Evolutionary conservation across 1,140 invertebrate species (phyloP).

Genomic region (Drosophila triauraria): DNA sequence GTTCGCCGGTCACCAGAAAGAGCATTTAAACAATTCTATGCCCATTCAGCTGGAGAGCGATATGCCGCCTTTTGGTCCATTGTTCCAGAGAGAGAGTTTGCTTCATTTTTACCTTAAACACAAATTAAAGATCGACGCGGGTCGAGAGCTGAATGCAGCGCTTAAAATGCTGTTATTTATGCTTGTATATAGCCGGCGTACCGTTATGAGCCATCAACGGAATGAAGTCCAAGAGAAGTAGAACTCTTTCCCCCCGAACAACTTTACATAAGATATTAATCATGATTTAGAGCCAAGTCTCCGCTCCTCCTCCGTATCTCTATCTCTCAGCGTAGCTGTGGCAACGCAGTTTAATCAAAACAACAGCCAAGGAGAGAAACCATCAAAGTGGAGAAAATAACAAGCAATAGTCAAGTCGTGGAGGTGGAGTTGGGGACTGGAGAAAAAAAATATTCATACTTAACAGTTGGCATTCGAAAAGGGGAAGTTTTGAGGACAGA

Average conservation of each 20-base stretch:
- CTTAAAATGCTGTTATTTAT: constrained; percentile 52
- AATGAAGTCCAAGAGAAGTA: constrained; percentile 40
- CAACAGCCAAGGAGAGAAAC: constrained; percentile 21
- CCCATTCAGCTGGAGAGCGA: constrained; percentile 28
- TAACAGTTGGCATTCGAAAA: not conserved
- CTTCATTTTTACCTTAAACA: constrained; percentile 34
- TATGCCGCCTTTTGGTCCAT: constrained; percentile 16
- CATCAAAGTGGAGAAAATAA: constrained; percentile 37
- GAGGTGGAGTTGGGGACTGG: not conserved
- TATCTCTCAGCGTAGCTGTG: not conserved
- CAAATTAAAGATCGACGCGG: constrained; percentile 39
- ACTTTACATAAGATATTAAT: constrained; percentile 48
- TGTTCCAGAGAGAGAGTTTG: constrained; percentile 17
- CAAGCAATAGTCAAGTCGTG: constrained; percentile 4
- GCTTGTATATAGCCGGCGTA: constrained; percentile 11
- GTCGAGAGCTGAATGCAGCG: constrained; percentile 10
- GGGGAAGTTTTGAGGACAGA: not conserved
- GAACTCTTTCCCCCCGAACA: constrained; percentile 12
- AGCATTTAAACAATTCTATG: constrained; percentile 41
- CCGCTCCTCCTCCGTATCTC: not conserved
- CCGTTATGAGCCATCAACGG: constrained; percentile 45
- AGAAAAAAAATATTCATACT: constrained; percentile 1
- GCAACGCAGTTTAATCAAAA: constrained; percentile 43
- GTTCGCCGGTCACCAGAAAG: constrained; percentile 30
- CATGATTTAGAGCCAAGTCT: constrained; percentile 38